phyloP scores from a whole-genome alignment of 2,113 vertebrate genomes.

The Jaculus jaculus region DNA sequence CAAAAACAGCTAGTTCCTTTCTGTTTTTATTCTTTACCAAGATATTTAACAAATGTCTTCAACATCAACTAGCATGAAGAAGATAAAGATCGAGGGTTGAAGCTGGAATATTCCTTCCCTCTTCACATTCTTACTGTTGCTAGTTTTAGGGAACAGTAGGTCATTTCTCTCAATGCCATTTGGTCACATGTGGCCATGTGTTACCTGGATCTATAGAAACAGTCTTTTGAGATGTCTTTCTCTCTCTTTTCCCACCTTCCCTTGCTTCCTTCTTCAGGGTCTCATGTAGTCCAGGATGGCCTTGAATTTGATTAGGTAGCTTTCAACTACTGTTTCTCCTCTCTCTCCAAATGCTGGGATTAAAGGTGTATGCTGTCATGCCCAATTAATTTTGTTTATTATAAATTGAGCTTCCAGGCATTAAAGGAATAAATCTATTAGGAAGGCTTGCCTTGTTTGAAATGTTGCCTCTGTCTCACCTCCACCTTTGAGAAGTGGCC shows the following conservation, averaged over 20 bases:
- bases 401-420: not conserved
- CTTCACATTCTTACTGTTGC: not conserved
- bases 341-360: not conserved
- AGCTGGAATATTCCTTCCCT: not conserved
- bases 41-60: slow-evolving; percentile 35
- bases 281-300: not conserved
- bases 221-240: too few species aligned
- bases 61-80: not conserved
- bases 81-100: not conserved
- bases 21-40: not conserved
- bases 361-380: not conserved
- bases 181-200: not conserved
- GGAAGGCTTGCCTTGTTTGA: slow-evolving; percentile 20
- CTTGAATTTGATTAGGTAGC: not conserved
- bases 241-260: too few species aligned
- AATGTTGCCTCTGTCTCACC: not conserved
- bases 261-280: not conserved
- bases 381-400: not conserved
- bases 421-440: slow-evolving; percentile 12
- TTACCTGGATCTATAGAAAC: not conserved
- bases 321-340: not conserved
- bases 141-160: not conserved
- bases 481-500: slow-evolving; percentile 11
- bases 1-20: not conserved
- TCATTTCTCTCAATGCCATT: not conserved